Evolutionary conservation across 2,113 vertebrate species (phyloP).

Genomic region (Malurus melanocephalus): DNA sequence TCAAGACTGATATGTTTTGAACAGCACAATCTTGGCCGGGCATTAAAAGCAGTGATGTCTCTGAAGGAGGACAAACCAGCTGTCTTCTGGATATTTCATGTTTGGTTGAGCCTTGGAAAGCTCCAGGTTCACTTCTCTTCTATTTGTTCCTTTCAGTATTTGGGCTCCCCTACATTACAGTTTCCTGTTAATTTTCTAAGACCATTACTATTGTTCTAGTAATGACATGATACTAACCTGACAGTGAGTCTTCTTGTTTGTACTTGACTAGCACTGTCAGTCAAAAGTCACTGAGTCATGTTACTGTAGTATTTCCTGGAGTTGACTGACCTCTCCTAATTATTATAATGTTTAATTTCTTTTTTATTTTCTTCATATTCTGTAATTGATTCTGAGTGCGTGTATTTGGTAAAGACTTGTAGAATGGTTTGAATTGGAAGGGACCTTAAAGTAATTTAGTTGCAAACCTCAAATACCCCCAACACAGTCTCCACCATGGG

Average conservation of each 20-base stretch:
- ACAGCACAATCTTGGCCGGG: not conserved
- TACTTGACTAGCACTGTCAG: not conserved
- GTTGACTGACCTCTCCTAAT: not conserved
- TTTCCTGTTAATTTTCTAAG: not conserved
- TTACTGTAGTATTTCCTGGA: not conserved
- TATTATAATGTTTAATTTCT: rapidly evolving
- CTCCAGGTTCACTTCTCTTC: not conserved
- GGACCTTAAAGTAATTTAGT: not conserved
- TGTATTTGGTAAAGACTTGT: not conserved
- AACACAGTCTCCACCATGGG: too few species aligned
- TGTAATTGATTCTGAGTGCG: not conserved
- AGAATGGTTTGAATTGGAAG: not conserved
- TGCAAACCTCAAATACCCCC: not conserved
- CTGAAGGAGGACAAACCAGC: not conserved
- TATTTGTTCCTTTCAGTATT: not conserved
- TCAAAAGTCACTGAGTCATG: rapidly evolving
- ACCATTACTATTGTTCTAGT: not conserved
- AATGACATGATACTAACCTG: not conserved
- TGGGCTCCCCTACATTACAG: not conserved
- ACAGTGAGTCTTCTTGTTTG: not conserved
- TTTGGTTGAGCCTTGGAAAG: not conserved
- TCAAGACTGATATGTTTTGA: not conserved
- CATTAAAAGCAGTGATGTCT: not conserved
- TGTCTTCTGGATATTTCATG: not conserved
- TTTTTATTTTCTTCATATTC: not conserved